phyloP scores from a whole-genome alignment of 2,113 vertebrate genomes.

The Argyrosomus japonicus region DNA sequence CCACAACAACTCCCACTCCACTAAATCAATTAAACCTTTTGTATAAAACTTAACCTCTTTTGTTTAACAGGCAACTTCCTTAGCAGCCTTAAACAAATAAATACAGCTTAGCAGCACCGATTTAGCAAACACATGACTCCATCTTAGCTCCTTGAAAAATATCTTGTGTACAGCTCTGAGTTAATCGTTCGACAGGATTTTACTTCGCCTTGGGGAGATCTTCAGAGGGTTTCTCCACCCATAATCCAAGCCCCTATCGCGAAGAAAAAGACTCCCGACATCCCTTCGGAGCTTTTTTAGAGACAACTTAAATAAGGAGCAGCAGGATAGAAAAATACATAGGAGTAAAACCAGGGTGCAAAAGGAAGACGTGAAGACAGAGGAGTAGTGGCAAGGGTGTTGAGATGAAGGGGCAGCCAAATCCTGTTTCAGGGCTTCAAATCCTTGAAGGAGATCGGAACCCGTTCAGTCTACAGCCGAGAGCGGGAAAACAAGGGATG shows the following conservation, averaged over 20 bases:
- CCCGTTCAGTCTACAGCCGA: conserved; percentile 50
- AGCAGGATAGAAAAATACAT: conserved; percentile 21
- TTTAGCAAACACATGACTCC: conserved; percentile 61
- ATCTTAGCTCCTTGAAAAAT: conserved; percentile 64
- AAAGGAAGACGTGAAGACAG: conserved; percentile 48
- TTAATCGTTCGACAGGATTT: conserved; percentile 55
- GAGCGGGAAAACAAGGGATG: conserved; percentile 53
- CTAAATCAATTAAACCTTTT: conserved; percentile 36
- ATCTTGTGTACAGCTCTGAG: conserved; percentile 40
- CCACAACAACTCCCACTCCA: conserved; percentile 51
- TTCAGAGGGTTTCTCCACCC: conserved; percentile 70
- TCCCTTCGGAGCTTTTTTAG: conserved; percentile 46
- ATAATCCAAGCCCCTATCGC: conserved; percentile 54
- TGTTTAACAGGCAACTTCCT: conserved; percentile 42
- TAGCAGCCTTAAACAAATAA: conserved; percentile 34
- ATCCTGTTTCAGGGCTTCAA: conserved; percentile 66
- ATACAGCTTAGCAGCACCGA: conserved; percentile 44
- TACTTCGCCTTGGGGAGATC: conserved; percentile 51
- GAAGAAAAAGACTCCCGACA: conserved; percentile 52
- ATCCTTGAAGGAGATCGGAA: conserved; percentile 62
- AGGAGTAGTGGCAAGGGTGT: conserved; percentile 38
- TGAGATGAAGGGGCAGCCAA: conserved; percentile 54
- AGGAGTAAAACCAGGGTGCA: conserved; percentile 41
- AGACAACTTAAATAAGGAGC: conserved; percentile 43
- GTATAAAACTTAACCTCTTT: conserved; percentile 21